A percentile compares a stretch with the other conserved stretches of the same genome.
Conservation (phyloP, 2,797 vertebrate species). For the Petrocephalus sullivani region DNA sequence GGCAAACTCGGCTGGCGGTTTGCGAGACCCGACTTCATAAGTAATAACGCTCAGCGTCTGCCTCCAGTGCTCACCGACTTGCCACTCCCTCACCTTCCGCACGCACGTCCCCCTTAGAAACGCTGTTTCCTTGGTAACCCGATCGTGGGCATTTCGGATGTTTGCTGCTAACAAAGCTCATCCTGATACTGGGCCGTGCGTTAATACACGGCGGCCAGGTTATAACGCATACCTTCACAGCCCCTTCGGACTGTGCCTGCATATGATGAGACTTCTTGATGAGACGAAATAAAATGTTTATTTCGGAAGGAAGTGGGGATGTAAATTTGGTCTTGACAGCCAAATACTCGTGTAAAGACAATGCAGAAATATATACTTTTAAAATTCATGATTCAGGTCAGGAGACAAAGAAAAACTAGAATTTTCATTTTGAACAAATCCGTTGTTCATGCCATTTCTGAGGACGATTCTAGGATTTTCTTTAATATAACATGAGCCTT, state of each 20-base stretch:
- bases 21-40: neutral
- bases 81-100: neutral
- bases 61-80: neutral
- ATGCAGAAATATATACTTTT: neutral
- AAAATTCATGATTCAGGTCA: neutral
- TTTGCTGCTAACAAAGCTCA: neutral
- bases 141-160: constrained; percentile 1
- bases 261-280: neutral
- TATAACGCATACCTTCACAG: neutral
- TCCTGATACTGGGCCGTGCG: neutral
- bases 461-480: neutral
- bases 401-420: neutral
- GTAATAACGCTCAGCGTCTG: neutral
- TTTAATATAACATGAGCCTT: neutral
- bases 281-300: neutral
- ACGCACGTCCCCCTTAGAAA: constrained; percentile 3
- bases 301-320: neutral
- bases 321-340: neutral
- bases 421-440: neutral
- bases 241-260: neutral
- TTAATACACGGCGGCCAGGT: neutral
- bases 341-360: neutral
- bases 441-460: neutral
- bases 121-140: constrained; percentile 18
- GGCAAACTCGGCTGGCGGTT: neutral